These are phyloP conservation scores for Hozukius guyotensis DNA, from an alignment of 2,797 vertebrate species.

Conservation along the genomic window DNA sequence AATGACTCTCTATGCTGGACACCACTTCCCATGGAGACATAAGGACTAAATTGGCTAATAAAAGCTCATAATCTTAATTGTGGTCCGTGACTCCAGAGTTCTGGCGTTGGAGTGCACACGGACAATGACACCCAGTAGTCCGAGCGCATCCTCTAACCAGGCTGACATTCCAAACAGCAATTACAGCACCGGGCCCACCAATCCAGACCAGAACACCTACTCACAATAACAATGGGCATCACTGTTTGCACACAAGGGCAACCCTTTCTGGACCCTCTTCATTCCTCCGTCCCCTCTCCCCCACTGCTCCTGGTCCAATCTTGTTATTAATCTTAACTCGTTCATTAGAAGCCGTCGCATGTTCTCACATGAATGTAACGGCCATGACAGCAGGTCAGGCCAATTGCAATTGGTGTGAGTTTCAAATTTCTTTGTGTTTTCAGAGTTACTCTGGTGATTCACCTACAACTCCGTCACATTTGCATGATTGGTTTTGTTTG, in stretches of 20 bases:
- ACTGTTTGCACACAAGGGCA: conserved; percentile 82
- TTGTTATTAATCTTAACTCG: conserved; percentile 82
- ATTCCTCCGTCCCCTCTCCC: conserved; percentile 62
- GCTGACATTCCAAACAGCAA: conserved; percentile 83
- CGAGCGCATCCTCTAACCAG: conserved; percentile 75
- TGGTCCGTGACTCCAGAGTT: conserved; percentile 70
- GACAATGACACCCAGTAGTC: conserved; percentile 83
- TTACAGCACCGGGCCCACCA: conserved; percentile 80
- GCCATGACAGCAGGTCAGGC: conserved; percentile 52
- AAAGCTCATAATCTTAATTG: conserved; percentile 76
- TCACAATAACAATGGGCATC: conserved; percentile 73
- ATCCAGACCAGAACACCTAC: conserved; percentile 85
- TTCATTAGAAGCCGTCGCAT: conserved; percentile 75
- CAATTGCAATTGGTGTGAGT: conserved; percentile 5
- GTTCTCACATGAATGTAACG: conserved; percentile 69
- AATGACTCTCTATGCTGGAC: conserved; percentile 49
- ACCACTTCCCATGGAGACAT: conserved; percentile 64
- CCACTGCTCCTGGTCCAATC: conserved; percentile 70
- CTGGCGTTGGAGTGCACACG: conserved; percentile 56
- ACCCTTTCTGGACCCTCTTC: conserved; percentile 66
- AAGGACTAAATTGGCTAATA: conserved; percentile 75
- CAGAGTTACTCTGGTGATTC: conserved; percentile 18
- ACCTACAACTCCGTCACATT: background rate
- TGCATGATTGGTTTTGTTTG: background rate
- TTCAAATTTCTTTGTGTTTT: conserved; percentile 6